These are phyloP conservation scores for Clarias laeviceps DNA, from an alignment of 2,797 vertebrate species.

Conservation along the genomic window DNA sequence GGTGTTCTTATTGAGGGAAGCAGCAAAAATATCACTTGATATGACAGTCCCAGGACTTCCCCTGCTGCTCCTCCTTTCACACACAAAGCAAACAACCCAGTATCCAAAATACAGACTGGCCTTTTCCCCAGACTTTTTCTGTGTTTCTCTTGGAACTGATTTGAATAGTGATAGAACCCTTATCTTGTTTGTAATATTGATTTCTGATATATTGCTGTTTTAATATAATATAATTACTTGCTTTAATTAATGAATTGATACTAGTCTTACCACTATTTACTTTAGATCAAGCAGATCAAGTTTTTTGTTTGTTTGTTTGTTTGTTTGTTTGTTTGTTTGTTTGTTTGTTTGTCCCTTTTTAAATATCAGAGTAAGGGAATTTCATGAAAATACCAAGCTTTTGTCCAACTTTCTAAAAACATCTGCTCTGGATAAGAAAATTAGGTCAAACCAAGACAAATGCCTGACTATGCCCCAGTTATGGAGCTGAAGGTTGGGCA, in stretches of 20 bases:
- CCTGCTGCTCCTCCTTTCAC: slow-evolving; percentile 51
- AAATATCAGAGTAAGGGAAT: neutral
- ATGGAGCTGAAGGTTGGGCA: slow-evolving; percentile 46
- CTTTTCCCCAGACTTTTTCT: slow-evolving; percentile 49
- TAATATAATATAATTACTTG: neutral
- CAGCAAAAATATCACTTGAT: slow-evolving; percentile 63
- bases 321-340: too few relatives aligned
- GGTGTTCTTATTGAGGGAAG: slow-evolving; percentile 60
- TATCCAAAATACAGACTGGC: slow-evolving; percentile 65
- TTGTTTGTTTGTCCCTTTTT: too few relatives aligned
- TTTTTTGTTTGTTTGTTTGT: neutral
- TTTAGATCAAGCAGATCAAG: neutral
- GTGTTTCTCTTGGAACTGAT: slow-evolving; percentile 61
- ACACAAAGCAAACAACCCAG: slow-evolving; percentile 67
- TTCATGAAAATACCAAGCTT: neutral
- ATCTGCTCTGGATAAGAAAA: slow-evolving; percentile 58
- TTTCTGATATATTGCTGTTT: slow-evolving; percentile 12
- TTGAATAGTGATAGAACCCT: slow-evolving; percentile 43
- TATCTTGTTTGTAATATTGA: neutral
- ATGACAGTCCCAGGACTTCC: slow-evolving; percentile 59
- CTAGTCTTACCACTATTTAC: neutral
- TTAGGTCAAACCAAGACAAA: slow-evolving; percentile 61
- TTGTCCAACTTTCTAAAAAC: slow-evolving; percentile 42
- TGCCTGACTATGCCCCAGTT: slow-evolving; percentile 1
- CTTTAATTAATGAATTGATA: neutral